Conservation (phyloP, 2,113 vertebrate genomes). For the Haplochromis burtoni region DNA sequence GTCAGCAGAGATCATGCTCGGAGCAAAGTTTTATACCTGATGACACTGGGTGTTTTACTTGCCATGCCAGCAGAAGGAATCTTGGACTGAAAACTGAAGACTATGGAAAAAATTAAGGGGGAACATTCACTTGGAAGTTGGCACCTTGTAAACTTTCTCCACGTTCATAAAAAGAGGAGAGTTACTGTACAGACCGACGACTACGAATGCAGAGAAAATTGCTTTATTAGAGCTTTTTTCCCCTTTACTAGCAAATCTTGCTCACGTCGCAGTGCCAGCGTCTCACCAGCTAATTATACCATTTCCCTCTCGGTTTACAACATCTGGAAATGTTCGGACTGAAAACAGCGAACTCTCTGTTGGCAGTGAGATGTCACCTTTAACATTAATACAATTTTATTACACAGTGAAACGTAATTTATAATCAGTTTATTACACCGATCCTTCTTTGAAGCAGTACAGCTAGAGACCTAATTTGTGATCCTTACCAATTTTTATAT, state of each 20-base stretch:
- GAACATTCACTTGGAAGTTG: conserved; percentile 22
- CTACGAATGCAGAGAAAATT: background rate
- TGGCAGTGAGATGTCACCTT: background rate
- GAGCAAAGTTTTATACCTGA: background rate
- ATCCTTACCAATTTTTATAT: background rate
- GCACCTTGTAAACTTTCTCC: conserved; percentile 17
- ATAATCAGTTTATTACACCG: background rate
- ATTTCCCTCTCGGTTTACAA: conserved; percentile 43
- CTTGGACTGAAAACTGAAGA: conserved; percentile 9
- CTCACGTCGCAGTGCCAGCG: background rate
- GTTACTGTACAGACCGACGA: background rate
- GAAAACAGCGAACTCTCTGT: background rate
- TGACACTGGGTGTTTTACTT: background rate
- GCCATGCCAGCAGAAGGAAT: conserved; percentile 16
- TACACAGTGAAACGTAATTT: background rate
- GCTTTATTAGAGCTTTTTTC: background rate
- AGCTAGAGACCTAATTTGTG: background rate
- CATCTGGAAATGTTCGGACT: conserved; percentile 57
- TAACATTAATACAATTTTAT: background rate
- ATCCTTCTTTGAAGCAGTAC: background rate
- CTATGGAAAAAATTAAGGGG: conserved; percentile 10
- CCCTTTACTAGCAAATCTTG: background rate
- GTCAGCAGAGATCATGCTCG: conserved; percentile 16
- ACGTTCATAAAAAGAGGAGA: conserved; percentile 25
- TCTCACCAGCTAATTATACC: conserved; percentile 29